phyloP scores from a whole-genome alignment of 2,888 invertebrate genomes.

The Thereva nobilitata region DNA sequence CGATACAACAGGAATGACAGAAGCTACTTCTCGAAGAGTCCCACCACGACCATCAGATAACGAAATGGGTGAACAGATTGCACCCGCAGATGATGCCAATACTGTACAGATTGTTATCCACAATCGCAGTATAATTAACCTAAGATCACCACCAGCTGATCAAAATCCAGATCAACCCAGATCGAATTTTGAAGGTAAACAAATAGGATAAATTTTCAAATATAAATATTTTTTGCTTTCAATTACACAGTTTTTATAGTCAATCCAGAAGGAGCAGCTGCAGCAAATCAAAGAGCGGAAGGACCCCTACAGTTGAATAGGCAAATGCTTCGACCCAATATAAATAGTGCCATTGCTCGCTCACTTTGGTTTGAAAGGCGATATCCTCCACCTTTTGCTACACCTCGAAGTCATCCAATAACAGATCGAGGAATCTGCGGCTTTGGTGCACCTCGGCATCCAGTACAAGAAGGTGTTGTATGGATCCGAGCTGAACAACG shows the following conservation, averaged over 20 bases:
- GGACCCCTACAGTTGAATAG: no score
- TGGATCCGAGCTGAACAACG: constrained; percentile 56
- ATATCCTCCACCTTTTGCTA: constrained; percentile 36
- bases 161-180: neutral
- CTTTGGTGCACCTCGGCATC: constrained; percentile 53
- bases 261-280: constrained; percentile 5
- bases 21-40: constrained; percentile 6
- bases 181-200: constrained; percentile 20
- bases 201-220: neutral
- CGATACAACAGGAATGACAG: constrained; percentile 4
- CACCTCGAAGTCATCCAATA: constrained; percentile 44
- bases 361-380: constrained; percentile 39
- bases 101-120: constrained; percentile 37
- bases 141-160: neutral
- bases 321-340: constrained; percentile 17
- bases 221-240: neutral
- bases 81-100: constrained; percentile 28
- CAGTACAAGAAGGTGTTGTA: constrained; percentile 53
- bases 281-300: no score
- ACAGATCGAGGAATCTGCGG: constrained; percentile 56
- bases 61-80: neutral
- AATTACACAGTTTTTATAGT: neutral
- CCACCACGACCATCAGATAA: neutral
- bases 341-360: constrained; percentile 35
- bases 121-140: constrained; percentile 36